phyloP scores from a whole-genome alignment of 2,797 vertebrate genomes.

The Hippoglossus hippoglossus region DNA sequence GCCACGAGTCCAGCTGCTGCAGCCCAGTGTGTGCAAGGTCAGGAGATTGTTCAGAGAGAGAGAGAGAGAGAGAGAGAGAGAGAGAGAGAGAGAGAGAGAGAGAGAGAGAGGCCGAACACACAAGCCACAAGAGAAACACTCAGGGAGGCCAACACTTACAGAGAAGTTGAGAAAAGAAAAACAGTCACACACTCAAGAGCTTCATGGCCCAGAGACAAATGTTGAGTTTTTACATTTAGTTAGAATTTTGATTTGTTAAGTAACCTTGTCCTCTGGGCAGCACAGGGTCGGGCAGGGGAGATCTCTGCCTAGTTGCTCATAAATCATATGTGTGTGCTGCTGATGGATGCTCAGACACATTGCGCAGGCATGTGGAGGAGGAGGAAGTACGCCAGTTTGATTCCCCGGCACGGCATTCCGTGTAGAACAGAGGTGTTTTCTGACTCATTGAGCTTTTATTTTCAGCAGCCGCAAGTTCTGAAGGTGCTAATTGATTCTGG shows the following conservation, averaged over 20 bases:
- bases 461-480: constrained; percentile 33
- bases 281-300: constrained; percentile 29
- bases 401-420: constrained; percentile 53
- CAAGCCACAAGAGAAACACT: constrained; percentile 46
- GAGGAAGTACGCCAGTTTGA: constrained; percentile 72
- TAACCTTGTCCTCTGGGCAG: constrained; percentile 39
- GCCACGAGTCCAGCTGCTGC: constrained; percentile 70
- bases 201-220: background rate
- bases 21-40: constrained; percentile 72
- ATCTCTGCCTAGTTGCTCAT: constrained; percentile 54
- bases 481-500: constrained; percentile 62
- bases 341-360: constrained; percentile 65
- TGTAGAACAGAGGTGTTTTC: constrained; percentile 61
- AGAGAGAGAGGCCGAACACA: constrained; percentile 49
- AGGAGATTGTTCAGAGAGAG: constrained; percentile 59
- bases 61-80: constrained; percentile 50
- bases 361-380: constrained; percentile 78
- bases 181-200: constrained; percentile 2
- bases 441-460: constrained; percentile 64
- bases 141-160: constrained; percentile 35
- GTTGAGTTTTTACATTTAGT: constrained; percentile 15
- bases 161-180: constrained; percentile 25
- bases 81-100: constrained; percentile 42
- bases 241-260: constrained; percentile 35
- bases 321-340: constrained; percentile 60